Evolutionary conservation across 1,140 invertebrate species (phyloP), one percentile per base, ranked within the genome.

Genomic region (Xylocopa sonorina): DNA sequence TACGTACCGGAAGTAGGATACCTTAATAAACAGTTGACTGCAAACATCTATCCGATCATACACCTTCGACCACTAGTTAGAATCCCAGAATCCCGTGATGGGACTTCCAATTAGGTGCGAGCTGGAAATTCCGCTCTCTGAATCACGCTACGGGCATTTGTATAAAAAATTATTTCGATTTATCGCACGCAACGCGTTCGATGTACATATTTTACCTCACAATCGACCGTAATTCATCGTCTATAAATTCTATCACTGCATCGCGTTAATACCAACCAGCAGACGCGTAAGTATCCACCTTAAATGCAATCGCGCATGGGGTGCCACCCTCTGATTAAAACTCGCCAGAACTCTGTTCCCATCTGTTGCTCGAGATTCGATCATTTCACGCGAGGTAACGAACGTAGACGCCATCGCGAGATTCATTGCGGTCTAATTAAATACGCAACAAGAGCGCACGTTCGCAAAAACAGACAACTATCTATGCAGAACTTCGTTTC

Each of bases 61-160:
- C 34, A 55, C 34, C 41, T 18, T 73, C 21, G 57, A 64, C 16
- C 32, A 48, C 10, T 41, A 43, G 53, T 53, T 67, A 51, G 16
- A 63, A 64, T 41, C 58, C 21, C 60, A 67, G 16, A 68, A 32
- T 50, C 64, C 32, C 27, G 38, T 10, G 27, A 50, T 5, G 32
- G 32, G 46, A 32, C 32, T 51, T 18, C 38, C 29, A 38, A 72
- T 71, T 34, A 53, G n/a, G 71, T 58, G 0, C 29, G 21, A 57
- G 24, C 32, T n/a, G 81, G 81, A n/a, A 80, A 84, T 75, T 9
- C 81, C 82, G 12, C 18, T 29, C 32, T 24, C 21, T 68, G 74
- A 69, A 38, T 84, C 76, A 80, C n/a, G 5, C 27, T 53, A n/a
- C n/a, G 12, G 9, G 7, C 57, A 57, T 64, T n/a, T 34, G 29